Base-by-base conservation (phyloP, 2,888 invertebrate species). In the Ditula angustiorana region DNA sequence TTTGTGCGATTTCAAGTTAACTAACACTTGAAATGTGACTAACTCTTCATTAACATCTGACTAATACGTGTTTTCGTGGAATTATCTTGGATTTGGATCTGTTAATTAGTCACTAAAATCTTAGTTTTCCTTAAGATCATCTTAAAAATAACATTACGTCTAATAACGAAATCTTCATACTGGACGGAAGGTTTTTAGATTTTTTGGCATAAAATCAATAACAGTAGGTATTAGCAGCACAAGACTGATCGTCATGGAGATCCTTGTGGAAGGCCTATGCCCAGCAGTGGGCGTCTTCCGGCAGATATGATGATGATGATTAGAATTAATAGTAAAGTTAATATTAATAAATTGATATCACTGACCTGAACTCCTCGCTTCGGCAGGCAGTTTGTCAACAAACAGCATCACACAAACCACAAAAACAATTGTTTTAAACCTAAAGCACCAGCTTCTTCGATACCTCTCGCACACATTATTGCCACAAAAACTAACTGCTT, bases 361-460 rank as follows among this genome's bases (percentile, higher is more conserved):
- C 92, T 86, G 59, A 92, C 92, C 92, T 92, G 91, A 83, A 88
- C 86, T 91, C 65, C 90, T 88, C 69, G 88, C 91, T 66, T 87
- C 85, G 26, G 79, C 87, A 61, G 79, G 78, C 73, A 83, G 73
- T 69, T 81, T 80, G 69, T 87, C 85, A 77, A 86, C 76, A 73
- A 85, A 78, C 71, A 87, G 75, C 71, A 80, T 80, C 78, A 89
- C 80, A 81, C 86, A 81, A 75, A 90, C 81, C 80, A 90, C 80
- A 77, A 86, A 82, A 81, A 88, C 75, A 70, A 89, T 77, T 71
- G 86, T 86, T 84, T 88, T 91, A 81, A 87, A 82, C 80, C 89
- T 89, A 85, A 87, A 90, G 85, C 89, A 85, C 77, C 81, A 76
- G 67, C 81, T 79, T 67, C 81, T 79, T 61, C 73, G 69, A 69